Evolutionary conservation across 92 coral and sea anemone species (phyloP), one percentile per base, ranked within the genome.

Genomic region (Phenganax subtilis): DNA sequence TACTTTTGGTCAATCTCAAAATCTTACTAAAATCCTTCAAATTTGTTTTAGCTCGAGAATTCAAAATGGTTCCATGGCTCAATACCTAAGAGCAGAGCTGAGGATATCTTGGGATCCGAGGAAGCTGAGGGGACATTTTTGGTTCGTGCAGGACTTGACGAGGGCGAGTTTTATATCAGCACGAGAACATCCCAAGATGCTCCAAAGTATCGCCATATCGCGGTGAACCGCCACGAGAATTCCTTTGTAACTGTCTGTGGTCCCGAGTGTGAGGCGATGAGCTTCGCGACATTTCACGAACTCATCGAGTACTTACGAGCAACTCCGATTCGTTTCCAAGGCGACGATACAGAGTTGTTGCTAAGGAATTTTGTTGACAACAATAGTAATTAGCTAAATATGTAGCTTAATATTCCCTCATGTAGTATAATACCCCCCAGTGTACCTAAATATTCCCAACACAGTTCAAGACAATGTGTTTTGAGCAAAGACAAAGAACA

Each of bases 91-190:
- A 28, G 53, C 54, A 89, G 88, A 37, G 92, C 97, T 7, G 98
- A 94, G 83, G 90, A 80, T 63, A 87, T 88, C 79, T 87, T 94
- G 57, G 78, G 80, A 3, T 82, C 72, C 16, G 76, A 80, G 75
- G 88, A 81, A 59, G 84, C 87, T 14, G 91, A 89, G 37, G 98
- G 98, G 16, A 90, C 98, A 12, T 94, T 90, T 77, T 63, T 94
- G 56, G 90, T 88, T 25, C 98, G 96, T 12, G 87, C 87, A 11
- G 98, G 97, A 10, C 28, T 20, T 3, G 80, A 37, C 75, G 82
- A 76, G 57, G 90, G 85, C 25, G 97, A 88, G 75, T 92, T 87
- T 54, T 57, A 88, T 28, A 47, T 94, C 37, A 90, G 91, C 7
- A 90, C 84, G 51, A 87, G 85, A 17, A 76, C 93, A n/a, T 93